Conservation (phyloP, 2,888 invertebrate species). For the Teleogryllus oceanicus region DNA sequence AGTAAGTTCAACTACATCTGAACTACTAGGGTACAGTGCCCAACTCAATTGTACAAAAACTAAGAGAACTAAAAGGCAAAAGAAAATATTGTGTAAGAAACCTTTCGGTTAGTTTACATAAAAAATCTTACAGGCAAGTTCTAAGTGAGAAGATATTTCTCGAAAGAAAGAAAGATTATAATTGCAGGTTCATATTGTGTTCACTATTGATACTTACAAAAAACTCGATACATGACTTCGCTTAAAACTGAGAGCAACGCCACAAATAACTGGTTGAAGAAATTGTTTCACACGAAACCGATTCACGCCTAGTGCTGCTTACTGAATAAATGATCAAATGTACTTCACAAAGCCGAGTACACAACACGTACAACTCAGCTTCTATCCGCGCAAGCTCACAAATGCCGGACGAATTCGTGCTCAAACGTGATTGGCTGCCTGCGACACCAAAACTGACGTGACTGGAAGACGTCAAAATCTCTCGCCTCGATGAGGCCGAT, state of each 20-base stretch:
- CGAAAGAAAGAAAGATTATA: too few species aligned
- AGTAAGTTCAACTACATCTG: slow-evolving; percentile 82
- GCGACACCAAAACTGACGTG: background rate
- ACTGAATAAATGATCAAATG: too few species aligned
- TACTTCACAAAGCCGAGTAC: background rate
- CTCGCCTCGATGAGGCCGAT: too few species aligned
- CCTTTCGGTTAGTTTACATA: background rate
- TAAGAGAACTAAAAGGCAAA: background rate
- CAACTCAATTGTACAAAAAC: slow-evolving; percentile 18
- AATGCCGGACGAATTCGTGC: slow-evolving; percentile 6
- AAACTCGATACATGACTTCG: background rate
- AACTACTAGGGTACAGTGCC: slow-evolving; percentile 44
- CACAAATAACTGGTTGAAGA: background rate
- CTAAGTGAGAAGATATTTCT: too few species aligned
- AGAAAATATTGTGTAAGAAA: background rate
- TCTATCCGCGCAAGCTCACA: background rate
- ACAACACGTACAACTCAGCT: background rate
- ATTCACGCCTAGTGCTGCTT: too few species aligned
- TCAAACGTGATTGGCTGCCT: background rate
- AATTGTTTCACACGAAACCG: background rate
- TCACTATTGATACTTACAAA: too few species aligned
- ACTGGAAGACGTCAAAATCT: background rate
- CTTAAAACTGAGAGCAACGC: background rate
- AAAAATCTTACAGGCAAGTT: background rate
- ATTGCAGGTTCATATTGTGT: too few species aligned